Conservation (phyloP, 2,797 vertebrate genomes). For the Tragopan temminckii region DNA sequence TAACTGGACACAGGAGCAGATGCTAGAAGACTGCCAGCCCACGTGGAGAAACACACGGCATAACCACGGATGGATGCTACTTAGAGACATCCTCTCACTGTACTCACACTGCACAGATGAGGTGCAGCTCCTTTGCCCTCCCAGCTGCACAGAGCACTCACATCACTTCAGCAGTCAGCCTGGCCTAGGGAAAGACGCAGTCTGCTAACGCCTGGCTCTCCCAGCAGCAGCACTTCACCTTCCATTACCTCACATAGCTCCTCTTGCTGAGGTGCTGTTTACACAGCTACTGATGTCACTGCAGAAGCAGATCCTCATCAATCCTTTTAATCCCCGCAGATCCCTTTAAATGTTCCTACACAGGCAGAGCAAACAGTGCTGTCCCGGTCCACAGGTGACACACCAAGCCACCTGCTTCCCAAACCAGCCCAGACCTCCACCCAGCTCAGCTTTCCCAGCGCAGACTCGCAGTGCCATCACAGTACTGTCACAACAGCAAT, state of each 20-base stretch:
- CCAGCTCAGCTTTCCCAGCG: neutral
- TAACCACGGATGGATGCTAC: neutral
- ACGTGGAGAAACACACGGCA: neutral
- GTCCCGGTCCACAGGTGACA: constrained; percentile 24
- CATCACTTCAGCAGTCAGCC: neutral
- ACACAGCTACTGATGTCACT: constrained; percentile 24
- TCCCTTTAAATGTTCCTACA: constrained; percentile 55
- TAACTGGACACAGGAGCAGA: neutral
- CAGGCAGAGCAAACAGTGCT: neutral
- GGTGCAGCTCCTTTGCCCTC: no score
- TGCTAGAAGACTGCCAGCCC: neutral
- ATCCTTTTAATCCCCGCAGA: constrained; percentile 51
- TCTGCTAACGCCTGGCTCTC: rapidly evolving
- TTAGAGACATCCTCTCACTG: neutral
- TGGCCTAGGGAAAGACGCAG: rapidly evolving
- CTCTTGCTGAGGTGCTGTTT: neutral
- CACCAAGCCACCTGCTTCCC: neutral
- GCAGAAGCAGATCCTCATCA: constrained; percentile 38
- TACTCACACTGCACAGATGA: neutral
- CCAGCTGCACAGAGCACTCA: neutral
- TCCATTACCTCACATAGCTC: neutral
- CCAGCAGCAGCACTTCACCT: neutral
- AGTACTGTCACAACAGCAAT: neutral
- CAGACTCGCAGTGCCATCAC: neutral
- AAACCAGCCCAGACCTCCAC: neutral